Evolutionary conservation across 1,140 invertebrate species (phyloP), one percentile per base, ranked within the genome.

Genomic region (Dendroctonus valens): DNA sequence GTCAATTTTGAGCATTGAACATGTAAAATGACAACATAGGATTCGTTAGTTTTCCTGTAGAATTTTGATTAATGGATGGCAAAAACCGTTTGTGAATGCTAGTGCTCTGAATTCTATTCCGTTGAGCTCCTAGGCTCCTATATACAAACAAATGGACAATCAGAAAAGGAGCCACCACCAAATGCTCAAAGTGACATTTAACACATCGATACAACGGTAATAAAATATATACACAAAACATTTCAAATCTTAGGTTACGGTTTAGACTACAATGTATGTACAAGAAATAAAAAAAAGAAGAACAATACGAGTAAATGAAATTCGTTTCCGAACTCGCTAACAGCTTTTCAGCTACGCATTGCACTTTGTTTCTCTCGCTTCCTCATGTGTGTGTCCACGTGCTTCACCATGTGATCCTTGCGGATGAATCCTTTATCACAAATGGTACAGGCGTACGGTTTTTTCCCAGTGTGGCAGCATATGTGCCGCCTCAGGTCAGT

Each of bases 361-460:
- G 61, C 68, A 44, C 60, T 53, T 12, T 69, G 26, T 63, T 75
- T 76, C 15, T 59, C 61, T 50, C 69, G 59, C 51, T 73, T 76
- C 41, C 66, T 72, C n/a, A 51, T 83, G 79, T 97, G 95, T 26
- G 93, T 97, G 59, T 92, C 89, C 59, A 86, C 82, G 79, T 97
- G 95, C 79, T 97, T 97, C 62, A 92, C 85, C 90, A 97, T 92
- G 78, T 97, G 95, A 78, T 97, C 95, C 78, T 95, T 94, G 55
- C 95, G 86, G 69, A 93, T 95, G 79, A 96, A 96, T 26, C 92
- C 91, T 79, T 96, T 97, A 50, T 86, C 85, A 76, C 93, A 96
- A 41, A 84, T 84, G 59, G 86, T 82, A 80, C 93, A 96, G 51
- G 85, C 81, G 77, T 89, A 94, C 9, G 93, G 92, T 75, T 92